Conservation (phyloP, 2,113 vertebrate species). For the Petaurus breviceps region DNA sequence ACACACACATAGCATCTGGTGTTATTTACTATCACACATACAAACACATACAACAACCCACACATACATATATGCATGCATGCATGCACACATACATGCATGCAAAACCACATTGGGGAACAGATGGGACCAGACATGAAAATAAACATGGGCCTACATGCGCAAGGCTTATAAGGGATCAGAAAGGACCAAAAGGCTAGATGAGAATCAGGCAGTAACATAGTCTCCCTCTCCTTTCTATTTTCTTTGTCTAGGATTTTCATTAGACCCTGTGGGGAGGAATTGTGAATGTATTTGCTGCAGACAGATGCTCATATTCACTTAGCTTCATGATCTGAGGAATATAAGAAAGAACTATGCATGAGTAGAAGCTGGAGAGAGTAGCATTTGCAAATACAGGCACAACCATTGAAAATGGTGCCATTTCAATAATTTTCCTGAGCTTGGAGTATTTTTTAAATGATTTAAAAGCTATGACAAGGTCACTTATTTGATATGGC, state of each 20-base stretch:
- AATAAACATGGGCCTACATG: not conserved
- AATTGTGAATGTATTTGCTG: not conserved
- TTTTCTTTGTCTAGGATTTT: not conserved
- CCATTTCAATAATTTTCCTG: constrained; percentile 41
- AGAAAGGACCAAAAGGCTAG: not conserved
- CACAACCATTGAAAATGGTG: not conserved
- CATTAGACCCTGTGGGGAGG: not conserved
- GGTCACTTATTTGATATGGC: constrained; percentile 30
- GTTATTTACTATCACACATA: constrained; percentile 65
- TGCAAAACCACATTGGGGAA: not conserved
- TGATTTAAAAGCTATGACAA: not conserved
- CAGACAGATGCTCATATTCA: not conserved
- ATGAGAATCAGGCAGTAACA: not conserved
- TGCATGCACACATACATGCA: not conserved
- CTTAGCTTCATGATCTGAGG: not conserved
- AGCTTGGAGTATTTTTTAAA: constrained; percentile 14
- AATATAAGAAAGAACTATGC: not conserved
- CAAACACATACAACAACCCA: not conserved
- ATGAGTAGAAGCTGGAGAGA: not conserved
- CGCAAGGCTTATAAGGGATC: not conserved
- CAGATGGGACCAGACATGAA: not conserved
- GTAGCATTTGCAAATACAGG: not conserved
- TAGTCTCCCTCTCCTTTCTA: not conserved
- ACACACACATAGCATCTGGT: constrained; percentile 66
- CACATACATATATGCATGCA: not conserved